Evolutionary conservation across 2,888 invertebrate species (phyloP), one percentile per base, ranked within the genome.

Genomic region (Cyaniris semiargus): DNA sequence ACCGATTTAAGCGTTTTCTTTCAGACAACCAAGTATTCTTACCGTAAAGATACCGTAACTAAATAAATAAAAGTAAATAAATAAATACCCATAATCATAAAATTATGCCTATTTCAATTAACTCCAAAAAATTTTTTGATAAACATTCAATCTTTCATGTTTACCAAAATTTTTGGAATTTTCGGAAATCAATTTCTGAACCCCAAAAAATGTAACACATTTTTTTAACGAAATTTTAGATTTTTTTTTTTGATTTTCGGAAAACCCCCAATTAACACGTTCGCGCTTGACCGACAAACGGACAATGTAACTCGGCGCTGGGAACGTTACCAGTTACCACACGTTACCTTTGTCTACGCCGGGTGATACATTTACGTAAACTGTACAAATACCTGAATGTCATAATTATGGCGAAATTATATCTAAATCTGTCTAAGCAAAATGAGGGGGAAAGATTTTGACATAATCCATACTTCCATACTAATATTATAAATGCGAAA

Each of bases 301-400:
- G 66, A 66, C 66, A 66, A 66, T 66, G 27, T 31, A 31, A 23
- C 23, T 60, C 6, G 66, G 6, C 27, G 21, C 23, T 66, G 66
- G 21, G 66, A 66, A 18, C 5, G 27, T 66, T 66, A 13, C 66
- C 66, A 66, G 27, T 66, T 66, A 13, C 66, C 66, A 66, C 66
- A 66, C 44, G 44, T 10, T 44, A 23, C 66, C 66, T 66, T 66
- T 66, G 66, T 66, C 66, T 31, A 5, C 0, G 27, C 13, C 21
- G 21, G 66, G 23, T 23, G 60, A 66, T 66, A 66, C 27, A 31
- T 66, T 66, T 66, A 66, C 66, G 66, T 66, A 66, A 66, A 66
- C 66, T 23, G 60, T 23, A 60, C 60, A 4, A 60, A 60, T 23
- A 60, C 23, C 1, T 23, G 6, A 15, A 10, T 66, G 66, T 66